Conservation (phyloP, 1,140 invertebrate species). For the Drosophila virilis region DNA sequence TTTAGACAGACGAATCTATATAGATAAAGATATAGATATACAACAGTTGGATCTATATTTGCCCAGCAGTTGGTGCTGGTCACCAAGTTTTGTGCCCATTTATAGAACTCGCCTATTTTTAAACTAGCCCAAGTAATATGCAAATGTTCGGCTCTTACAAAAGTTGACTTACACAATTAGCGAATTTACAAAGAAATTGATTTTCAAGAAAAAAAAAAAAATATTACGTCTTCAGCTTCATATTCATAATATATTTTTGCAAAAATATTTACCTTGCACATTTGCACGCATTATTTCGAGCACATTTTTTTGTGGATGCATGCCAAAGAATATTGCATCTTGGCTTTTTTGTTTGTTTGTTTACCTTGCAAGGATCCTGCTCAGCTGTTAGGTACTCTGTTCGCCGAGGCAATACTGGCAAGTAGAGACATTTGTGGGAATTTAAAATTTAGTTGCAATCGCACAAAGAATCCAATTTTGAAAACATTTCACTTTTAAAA, state of each 20-base stretch:
- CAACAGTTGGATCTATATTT: not conserved
- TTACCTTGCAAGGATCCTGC: not conserved
- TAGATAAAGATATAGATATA: not conserved
- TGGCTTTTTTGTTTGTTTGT: no score
- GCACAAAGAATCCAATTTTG: no score
- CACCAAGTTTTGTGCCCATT: constrained; percentile 17
- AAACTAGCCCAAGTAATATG: not conserved
- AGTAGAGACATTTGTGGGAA: no score
- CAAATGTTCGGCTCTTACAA: not conserved
- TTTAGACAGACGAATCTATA: not conserved
- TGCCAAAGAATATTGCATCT: constrained; percentile 32
- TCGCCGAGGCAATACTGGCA: not conserved
- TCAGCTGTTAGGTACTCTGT: constrained; percentile 8
- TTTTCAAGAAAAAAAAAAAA: not conserved
- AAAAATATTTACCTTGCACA: constrained; percentile 53
- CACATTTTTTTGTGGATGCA: constrained; percentile 13
- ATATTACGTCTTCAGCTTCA: not conserved
- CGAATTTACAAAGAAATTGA: constrained; percentile 10
- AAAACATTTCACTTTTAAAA: no score
- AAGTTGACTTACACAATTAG: constrained; percentile 41
- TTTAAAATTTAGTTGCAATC: no score
- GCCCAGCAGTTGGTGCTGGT: constrained; percentile 7
- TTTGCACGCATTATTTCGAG: constrained; percentile 33
- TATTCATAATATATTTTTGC: constrained; percentile 19
- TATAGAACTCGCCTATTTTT: constrained; percentile 30